Conservation (phyloP, 1,140 invertebrate species). For the Cotesia vestalis region DNA sequence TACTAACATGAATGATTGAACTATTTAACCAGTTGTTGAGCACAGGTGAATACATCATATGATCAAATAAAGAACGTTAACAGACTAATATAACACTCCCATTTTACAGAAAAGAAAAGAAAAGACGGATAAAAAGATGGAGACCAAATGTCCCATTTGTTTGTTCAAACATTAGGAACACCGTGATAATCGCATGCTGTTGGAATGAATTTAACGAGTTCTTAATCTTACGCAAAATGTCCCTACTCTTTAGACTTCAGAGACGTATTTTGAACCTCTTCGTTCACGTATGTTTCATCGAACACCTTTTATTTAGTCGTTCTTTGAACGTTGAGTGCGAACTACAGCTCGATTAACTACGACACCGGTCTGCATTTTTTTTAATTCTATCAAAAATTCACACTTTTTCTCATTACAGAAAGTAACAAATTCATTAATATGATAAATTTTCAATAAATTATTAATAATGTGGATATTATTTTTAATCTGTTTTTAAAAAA, state of each 20-base stretch:
- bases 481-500: too few species aligned
- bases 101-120: not conserved
- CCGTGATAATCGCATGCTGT: constrained; percentile 40
- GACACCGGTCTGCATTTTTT: not conserved
- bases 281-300: not conserved
- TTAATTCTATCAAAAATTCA: not conserved
- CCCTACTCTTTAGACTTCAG: constrained; percentile 15
- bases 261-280: constrained; percentile 3
- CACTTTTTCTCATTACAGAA: too few species aligned
- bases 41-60: constrained; percentile 55
- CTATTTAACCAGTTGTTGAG: constrained; percentile 56
- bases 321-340: constrained; percentile 1
- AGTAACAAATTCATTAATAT: too few species aligned
- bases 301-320: constrained; percentile 15
- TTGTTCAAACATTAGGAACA: constrained; percentile 46
- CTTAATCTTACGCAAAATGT: constrained; percentile 43
- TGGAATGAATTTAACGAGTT: constrained; percentile 46
- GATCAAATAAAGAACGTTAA: constrained; percentile 48
- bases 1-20: constrained; percentile 10
- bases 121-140: not conserved
- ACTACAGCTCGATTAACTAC: not conserved
- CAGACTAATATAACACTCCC: not conserved
- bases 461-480: too few species aligned
- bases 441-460: too few species aligned
- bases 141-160: constrained; percentile 37